Percentiles rank a stretch among this genome's conserved stretches.
Evolutionary conservation across 2,797 vertebrate species (phyloP).

Genomic region (Bradypodion pumilum): DNA sequence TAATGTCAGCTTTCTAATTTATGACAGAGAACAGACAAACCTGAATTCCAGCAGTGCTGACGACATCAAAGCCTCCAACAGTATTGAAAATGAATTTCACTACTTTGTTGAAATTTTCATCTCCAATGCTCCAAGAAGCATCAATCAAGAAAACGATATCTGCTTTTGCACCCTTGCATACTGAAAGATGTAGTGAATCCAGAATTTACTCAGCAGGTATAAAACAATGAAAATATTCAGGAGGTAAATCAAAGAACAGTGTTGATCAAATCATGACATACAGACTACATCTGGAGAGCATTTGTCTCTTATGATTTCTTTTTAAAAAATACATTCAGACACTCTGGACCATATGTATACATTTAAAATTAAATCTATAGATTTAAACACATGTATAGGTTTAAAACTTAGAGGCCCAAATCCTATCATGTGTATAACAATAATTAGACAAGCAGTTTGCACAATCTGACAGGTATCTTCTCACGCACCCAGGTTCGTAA

Average conservation of each 20-base stretch:
- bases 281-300: background rate
- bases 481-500: too few relatives aligned
- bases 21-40: slow-evolving; percentile 69
- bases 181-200: slow-evolving; percentile 71
- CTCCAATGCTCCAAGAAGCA: slow-evolving; percentile 97
- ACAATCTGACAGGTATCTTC: too few relatives aligned
- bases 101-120: slow-evolving; percentile 96
- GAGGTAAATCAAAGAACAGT: slow-evolving; percentile 6
- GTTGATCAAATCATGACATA: background rate
- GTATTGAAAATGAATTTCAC: slow-evolving; percentile 89
- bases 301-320: background rate
- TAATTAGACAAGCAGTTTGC: too few relatives aligned
- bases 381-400: background rate
- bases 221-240: slow-evolving; percentile 1
- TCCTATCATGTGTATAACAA: background rate
- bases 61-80: slow-evolving; percentile 88
- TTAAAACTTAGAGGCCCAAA: slow-evolving; percentile 3
- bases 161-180: slow-evolving; percentile 97
- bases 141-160: slow-evolving; percentile 97
- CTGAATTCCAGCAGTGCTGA: slow-evolving; percentile 93
- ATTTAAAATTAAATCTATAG: background rate
- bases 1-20: background rate
- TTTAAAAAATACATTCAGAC: background rate
- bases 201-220: background rate
- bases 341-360: background rate